Percentiles rank a stretch among this genome's conserved stretches.
phyloP scores from a whole-genome alignment of 64 coral and sea anemone genomes.

The Dendronephthya gigantea region DNA sequence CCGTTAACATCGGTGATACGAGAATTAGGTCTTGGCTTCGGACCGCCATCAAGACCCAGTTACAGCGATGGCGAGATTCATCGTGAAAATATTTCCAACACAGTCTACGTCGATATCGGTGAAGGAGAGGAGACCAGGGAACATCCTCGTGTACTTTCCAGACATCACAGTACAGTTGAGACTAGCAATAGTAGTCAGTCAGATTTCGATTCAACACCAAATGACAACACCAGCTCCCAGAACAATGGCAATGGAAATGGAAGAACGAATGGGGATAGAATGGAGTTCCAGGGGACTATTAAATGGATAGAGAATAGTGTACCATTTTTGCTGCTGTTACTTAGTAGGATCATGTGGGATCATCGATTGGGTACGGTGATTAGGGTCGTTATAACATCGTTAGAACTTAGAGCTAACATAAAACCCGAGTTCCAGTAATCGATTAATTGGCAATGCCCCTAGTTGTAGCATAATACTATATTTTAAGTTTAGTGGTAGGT shows the following conservation, averaged over 20 bases:
- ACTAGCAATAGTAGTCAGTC: not conserved
- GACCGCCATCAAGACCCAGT: conserved; percentile 4
- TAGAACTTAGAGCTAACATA: too few relatives aligned
- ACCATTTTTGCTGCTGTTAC: conserved; percentile 70
- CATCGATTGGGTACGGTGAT: conserved; percentile 69
- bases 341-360: conserved; percentile 99
- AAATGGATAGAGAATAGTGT: conserved; percentile 84
- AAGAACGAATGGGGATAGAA: conserved; percentile 56
- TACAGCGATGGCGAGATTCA: not conserved
- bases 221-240: not conserved
- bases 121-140: not conserved
- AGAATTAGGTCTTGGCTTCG: conserved; percentile 92
- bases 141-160: not conserved
- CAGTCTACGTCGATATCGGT: not conserved
- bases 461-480: too few relatives aligned
- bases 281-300: conserved; percentile 94
- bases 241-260: conserved; percentile 28
- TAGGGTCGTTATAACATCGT: not conserved
- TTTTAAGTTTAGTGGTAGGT: too few relatives aligned
- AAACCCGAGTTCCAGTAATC: too few relatives aligned
- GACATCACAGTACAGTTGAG: conserved; percentile 1
- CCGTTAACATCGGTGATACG: conserved; percentile 87
- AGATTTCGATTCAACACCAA: not conserved
- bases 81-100: not conserved
- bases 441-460: too few relatives aligned